Percentiles rank a stretch among this genome's conserved stretches.
These are phyloP conservation scores for Drosophila neotestacea DNA, from an alignment of 2,888 invertebrate genomes.

Conservation along the genomic window DNA sequence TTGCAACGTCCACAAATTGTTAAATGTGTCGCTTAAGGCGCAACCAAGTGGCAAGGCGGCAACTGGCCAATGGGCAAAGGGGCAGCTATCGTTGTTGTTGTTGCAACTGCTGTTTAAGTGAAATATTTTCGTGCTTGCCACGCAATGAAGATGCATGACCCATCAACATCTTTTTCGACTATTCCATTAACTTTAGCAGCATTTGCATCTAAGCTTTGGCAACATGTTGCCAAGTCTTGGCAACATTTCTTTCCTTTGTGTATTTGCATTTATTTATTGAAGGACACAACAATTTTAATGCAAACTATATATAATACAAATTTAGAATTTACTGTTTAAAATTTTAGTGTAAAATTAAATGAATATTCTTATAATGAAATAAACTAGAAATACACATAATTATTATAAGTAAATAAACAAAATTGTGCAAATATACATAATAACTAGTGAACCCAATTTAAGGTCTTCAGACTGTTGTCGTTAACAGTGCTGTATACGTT, in stretches of 20 bases:
- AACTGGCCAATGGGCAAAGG: not conserved
- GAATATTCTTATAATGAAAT: too few species aligned
- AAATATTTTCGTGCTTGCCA: conserved; percentile 2
- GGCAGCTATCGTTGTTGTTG: not conserved
- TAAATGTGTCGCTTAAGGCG: conserved; percentile 51
- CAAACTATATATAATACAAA: too few species aligned
- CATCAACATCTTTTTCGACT: not conserved
- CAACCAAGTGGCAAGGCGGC: conserved; percentile 14
- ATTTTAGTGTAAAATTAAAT: too few species aligned
- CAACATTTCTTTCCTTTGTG: conserved; percentile 31
- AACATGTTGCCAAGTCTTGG: conserved; percentile 45
- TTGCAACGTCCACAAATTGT: conserved; percentile 50
- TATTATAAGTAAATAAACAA: too few species aligned
- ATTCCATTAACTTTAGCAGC: conserved; percentile 42
- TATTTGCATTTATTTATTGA: conserved; percentile 22
- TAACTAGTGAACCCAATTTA: too few species aligned
- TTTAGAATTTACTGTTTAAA: too few species aligned
- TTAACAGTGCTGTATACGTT: too few species aligned
- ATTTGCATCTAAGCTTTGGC: conserved; percentile 43
- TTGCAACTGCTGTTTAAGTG: conserved; percentile 5
- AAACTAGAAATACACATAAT: too few species aligned
- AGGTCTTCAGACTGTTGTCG: too few species aligned
- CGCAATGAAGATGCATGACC: conserved; percentile 5
- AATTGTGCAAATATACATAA: too few species aligned
- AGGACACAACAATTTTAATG: too few species aligned